Evolutionary conservation across 92 coral and sea anemone genomes (phyloP), one percentile per base, ranked within the genome.

Genomic region (Palythoa grandiflora): DNA sequence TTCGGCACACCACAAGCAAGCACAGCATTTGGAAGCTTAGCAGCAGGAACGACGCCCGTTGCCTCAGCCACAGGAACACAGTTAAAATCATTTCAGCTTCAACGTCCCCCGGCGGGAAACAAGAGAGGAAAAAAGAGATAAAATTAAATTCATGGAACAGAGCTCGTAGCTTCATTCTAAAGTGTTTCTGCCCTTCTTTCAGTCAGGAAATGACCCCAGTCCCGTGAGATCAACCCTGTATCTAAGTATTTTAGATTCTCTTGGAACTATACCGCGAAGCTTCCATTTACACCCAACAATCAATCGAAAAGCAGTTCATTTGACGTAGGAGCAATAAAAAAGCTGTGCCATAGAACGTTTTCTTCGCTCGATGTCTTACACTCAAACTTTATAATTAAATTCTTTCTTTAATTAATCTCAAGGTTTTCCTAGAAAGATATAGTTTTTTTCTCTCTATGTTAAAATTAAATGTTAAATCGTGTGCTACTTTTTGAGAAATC

Each of bases 81-180:
- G 70, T 78, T 93, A 3, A 95, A 89, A 70, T 84, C 92, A 14
- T 95, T 97, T 89, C 98, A 95, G 71, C 95, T 97, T 63, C 96
- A 95, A 78, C 90, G 93, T 55, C 99, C 98, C 5, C 99, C 99
- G 3, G 90, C 92, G 39, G 99, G 99, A 54, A 95, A 87, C 84
- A 97, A 97, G 68, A 68, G 98, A 88, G 99, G 97, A 28, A 97
- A 95, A 73, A 95, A 96, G 76, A 91, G 98, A 91, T 93, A 66
- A 86, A 52, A 80, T 37, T 9, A 35, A 12, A 12, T 38, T 77
- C 50, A 9, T 0, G 21, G 50, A 1, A 77, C 13, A 53, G 48
- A 17, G 9, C 9, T 59, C 13, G 54, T 75, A 17, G 9, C 9
- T 59, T 59, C 14, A 59, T 5, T 1, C 65, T 0, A 0, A 59